Base-by-base conservation (phyloP, 1,140 invertebrate species). In the Drosophila punjabiensis region DNA sequence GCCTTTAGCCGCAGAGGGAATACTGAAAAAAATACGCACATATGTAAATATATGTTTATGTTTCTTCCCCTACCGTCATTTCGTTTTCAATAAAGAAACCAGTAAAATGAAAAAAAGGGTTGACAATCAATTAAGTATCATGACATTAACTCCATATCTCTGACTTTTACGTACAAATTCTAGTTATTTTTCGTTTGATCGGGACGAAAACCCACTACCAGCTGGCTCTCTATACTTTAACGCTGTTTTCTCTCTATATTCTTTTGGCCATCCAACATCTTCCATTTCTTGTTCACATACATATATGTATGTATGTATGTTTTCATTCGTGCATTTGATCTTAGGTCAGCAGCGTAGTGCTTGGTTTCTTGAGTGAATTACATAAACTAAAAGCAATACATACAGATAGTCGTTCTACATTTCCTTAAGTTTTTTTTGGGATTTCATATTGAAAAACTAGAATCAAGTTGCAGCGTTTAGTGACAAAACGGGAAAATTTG, bases 381-480 rank as follows among this genome's bases (percentile, higher is more conserved):
- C 5, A 18, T 33, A 53, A 33, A n/a, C 48, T 32, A 32, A 13
- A n/a, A 33, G n/a, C 50, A 18, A 33, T 52, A 11, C 16, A n/a
- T 1, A 6, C 43, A 18, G 10, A 6, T 47, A 6, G 5, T 13
- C 11, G 7, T 9, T n/a, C 16, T 30, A 30, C 10, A n/a, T n/a
- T 30, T 32, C 13, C 13, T 32, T 3, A 10, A 11, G 30, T 1
- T 10, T 18, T 20, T 8, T 8, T 33, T 33, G 6, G 4, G 0
- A 3, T 32, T 33, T 20, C 13, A 14, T 14, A 55, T 20, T 5
- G 4, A 20, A 11, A 20, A 55, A 56, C 48, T 8, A 50, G 9
- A 6, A 47, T 14, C 20, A 13, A 10, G 11, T 35, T 8, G 37
- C 60, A 11, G 39, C 32, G 67, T 66, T 79, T 79, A 82, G 76